Evolutionary conservation across 1,140 invertebrate genomes (phyloP).

Genomic region (Acromyrmex heyeri): DNA sequence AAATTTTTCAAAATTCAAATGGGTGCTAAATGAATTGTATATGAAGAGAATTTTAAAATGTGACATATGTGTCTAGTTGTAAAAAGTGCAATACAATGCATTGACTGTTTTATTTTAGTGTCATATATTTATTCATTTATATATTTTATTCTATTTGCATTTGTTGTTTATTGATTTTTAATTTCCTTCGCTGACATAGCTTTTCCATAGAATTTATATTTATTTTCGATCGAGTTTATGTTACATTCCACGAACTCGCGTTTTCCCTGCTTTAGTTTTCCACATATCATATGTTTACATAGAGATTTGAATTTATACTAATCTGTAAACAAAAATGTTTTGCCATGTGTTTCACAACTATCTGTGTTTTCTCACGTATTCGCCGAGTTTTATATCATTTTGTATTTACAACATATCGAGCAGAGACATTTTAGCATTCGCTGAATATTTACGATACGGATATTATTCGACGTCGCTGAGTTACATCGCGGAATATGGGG

Average conservation of each 20-base stretch:
- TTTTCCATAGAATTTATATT: slow-evolving; percentile 28
- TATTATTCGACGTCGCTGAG: slow-evolving; percentile 28
- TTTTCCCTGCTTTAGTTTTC: neutral
- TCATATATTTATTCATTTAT: slow-evolving; percentile 14
- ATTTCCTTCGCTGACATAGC: slow-evolving; percentile 21
- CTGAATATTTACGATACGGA: slow-evolving; percentile 39
- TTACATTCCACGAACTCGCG: neutral
- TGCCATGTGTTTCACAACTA: neutral
- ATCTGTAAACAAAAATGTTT: slow-evolving; percentile 52
- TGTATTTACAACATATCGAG: slow-evolving; percentile 39
- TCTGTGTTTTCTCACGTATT: slow-evolving; percentile 5
- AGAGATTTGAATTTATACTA: slow-evolving; percentile 54
- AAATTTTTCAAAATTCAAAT: slow-evolving; percentile 5
- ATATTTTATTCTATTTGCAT: slow-evolving; percentile 2
- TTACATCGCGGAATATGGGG: neutral
- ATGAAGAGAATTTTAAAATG: neutral
- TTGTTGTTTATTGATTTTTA: slow-evolving; percentile 26
- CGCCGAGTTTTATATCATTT: slow-evolving; percentile 39
- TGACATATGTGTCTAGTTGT: neutral
- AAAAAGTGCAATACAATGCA: neutral
- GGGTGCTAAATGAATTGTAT: neutral
- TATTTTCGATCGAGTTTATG: slow-evolving; percentile 34
- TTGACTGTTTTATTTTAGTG: slow-evolving; percentile 12
- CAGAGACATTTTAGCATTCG: slow-evolving; percentile 8
- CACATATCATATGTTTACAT: slow-evolving; percentile 10